Conservation (phyloP, 2,113 vertebrate genomes). For the Odontesthes bonariensis region DNA sequence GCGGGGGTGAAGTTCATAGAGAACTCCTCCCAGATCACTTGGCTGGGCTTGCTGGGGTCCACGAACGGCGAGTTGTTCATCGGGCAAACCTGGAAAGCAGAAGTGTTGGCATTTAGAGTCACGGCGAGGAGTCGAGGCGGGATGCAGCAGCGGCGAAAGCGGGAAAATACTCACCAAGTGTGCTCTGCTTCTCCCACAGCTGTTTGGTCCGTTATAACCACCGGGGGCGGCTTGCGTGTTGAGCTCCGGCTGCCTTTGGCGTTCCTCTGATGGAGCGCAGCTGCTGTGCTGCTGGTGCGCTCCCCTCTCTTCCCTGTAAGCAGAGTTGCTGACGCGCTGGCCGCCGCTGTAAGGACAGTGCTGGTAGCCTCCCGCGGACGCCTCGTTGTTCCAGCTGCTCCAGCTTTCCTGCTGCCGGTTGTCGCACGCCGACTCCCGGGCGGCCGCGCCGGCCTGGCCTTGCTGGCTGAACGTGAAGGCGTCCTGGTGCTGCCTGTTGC, state of each 20-base stretch:
- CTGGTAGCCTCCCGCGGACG: conserved; percentile 64
- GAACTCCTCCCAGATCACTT: conserved; percentile 99
- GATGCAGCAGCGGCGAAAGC: accelerated
- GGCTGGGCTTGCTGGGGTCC: conserved; percentile 91
- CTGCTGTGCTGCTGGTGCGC: conserved; percentile 77
- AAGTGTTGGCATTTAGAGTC: neutral
- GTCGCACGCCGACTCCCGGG: conserved; percentile 70
- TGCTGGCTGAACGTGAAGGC: conserved; percentile 86
- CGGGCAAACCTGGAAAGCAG: conserved; percentile 88
- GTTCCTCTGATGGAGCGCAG: conserved; percentile 76
- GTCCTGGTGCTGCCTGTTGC: conserved; percentile 85
- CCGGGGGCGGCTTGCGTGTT: conserved; percentile 32
- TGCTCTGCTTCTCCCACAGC: conserved; percentile 84
- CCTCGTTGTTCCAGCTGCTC: conserved; percentile 79
- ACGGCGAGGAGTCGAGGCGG: neutral
- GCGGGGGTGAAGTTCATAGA: conserved; percentile 97
- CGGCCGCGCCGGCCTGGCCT: conserved; percentile 64
- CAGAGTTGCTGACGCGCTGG: conserved; percentile 79
- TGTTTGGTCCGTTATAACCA: conserved; percentile 49
- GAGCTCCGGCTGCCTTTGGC: conserved; percentile 49
- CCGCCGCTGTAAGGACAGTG: conserved; percentile 71
- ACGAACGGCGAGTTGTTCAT: conserved; percentile 94
- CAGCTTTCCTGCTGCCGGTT: conserved; percentile 71
- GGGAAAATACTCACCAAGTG: conserved; percentile 88
- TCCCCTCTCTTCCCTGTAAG: conserved; percentile 83